A percentile compares a stretch with the other conserved stretches of the same genome.
Conservation (phyloP, 1,140 invertebrate genomes). For the Pogonomyrmex barbatus region DNA sequence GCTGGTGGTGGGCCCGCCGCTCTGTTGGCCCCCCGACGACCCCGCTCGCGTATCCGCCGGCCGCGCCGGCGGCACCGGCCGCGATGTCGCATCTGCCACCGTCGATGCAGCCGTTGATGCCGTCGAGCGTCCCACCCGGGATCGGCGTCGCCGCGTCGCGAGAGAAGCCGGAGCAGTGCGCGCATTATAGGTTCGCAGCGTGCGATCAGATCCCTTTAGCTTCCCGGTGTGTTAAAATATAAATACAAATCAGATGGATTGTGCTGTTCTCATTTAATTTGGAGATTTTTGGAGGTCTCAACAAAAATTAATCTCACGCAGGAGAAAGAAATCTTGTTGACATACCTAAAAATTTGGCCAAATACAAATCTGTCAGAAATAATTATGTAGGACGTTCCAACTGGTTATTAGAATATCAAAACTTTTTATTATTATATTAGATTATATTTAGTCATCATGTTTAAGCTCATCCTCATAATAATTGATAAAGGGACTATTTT, state of each 20-base stretch:
- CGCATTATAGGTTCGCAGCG: conserved; percentile 65
- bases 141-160: conserved; percentile 71
- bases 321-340: too few relatives aligned
- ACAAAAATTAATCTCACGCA: too few relatives aligned
- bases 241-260: neutral
- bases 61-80: conserved; percentile 64
- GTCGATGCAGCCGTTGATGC: conserved; percentile 62
- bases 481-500: too few relatives aligned
- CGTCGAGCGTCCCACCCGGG: conserved; percentile 67
- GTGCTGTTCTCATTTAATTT: neutral
- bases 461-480: too few relatives aligned
- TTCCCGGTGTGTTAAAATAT: neutral
- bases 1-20: conserved; percentile 78
- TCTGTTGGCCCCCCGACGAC: conserved; percentile 82
- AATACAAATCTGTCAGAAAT: too few relatives aligned
- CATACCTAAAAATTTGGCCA: too few relatives aligned
- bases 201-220: neutral
- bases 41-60: conserved; percentile 65
- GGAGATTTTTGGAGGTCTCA: too few relatives aligned
- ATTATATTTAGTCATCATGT: too few relatives aligned
- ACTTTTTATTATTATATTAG: too few relatives aligned
- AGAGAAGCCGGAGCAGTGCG: conserved; percentile 64
- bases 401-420: too few relatives aligned
- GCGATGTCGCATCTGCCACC: conserved; percentile 78
- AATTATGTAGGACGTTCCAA: too few relatives aligned